Evolutionary conservation across 1,140 invertebrate species (phyloP), one percentile per base, ranked within the genome.

Genomic region (Aricia agestis): DNA sequence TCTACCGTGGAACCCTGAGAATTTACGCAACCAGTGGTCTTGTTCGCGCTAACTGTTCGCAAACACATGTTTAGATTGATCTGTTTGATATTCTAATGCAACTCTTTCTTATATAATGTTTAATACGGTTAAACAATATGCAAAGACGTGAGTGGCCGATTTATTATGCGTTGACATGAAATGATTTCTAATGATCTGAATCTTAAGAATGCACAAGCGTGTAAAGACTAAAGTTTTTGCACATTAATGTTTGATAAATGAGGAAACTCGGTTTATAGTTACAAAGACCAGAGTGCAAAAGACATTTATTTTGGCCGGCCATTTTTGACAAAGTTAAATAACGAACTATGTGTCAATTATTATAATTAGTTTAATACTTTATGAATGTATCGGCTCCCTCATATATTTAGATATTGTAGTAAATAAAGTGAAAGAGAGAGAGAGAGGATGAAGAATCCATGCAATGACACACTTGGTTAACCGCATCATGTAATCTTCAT

Each of bases 1-100:
- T 87, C 81, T 76, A 78, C 84, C 82, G 84, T 85, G 84, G 87
- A 85, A 87, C 85, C 83, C 79, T 81, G 79, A 77, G 77, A 83
- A 80, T 87, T 90, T 90, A 82, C 86, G 86, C 86, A 90, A 90
- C 74, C 76, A 85, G 25, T 36, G n/a, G 58, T 61, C 36, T 11
- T 63, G 41, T 36, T 68, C 15, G 25, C 19, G 32, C 41, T 36
- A 61, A 63, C 59, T 69, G 59, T 69, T 52, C 9, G n/a, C 19
- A 32, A 61, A 41, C 52, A 69, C 58, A 69, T 61, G 58, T 45
- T 31, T 31, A 69, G 57, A 59, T 59, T 19, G 25, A 36, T 32
- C 67, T 31, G 45, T 68, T 57, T 18, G 57, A 63, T 41, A 69
- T 61, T 61, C 31, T 61, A 61, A 69, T 59, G 17, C 58, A 63